Evolutionary conservation across 2,888 invertebrate genomes (phyloP).

Genomic region (Ceratothoa steindachneri): DNA sequence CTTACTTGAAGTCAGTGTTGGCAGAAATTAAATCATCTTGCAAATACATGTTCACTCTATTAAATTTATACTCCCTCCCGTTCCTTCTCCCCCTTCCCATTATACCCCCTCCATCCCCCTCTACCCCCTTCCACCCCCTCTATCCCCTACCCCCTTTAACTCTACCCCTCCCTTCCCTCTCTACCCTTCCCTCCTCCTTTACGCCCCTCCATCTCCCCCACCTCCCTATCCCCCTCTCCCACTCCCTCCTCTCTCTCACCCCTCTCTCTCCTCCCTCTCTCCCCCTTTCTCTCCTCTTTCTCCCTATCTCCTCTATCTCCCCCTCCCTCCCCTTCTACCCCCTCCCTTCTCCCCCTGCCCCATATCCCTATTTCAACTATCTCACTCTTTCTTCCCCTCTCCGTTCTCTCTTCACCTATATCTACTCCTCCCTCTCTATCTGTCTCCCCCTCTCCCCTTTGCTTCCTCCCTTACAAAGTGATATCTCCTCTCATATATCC

Average conservation of each 20-base stretch:
- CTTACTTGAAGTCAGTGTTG: too few species aligned
- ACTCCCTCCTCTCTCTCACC: not conserved
- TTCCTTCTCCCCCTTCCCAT: too few species aligned
- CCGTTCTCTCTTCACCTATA: not conserved
- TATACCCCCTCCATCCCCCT: too few species aligned
- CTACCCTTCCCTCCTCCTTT: not conserved
- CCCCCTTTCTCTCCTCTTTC: not conserved
- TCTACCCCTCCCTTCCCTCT: not conserved
- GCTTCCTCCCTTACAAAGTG: too few species aligned
- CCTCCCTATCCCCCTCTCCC: not conserved
- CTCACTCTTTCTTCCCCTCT: not conserved
- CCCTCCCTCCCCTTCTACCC: not conserved
- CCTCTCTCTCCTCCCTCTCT: not conserved
- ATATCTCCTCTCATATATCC: too few species aligned
- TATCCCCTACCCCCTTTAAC: too few species aligned
- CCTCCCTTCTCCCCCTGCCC: not conserved
- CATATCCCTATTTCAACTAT: not conserved
- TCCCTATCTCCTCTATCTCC: not conserved
- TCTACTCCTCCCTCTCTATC: too few species aligned
- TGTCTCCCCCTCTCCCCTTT: too few species aligned
- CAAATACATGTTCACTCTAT: too few species aligned
- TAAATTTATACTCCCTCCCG: too few species aligned
- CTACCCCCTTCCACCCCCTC: too few species aligned
- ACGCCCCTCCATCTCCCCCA: not conserved
- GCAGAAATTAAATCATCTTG: too few species aligned